Evolutionary conservation across 1,140 invertebrate species (phyloP).

Genomic region (Wiebesia pumilae): DNA sequence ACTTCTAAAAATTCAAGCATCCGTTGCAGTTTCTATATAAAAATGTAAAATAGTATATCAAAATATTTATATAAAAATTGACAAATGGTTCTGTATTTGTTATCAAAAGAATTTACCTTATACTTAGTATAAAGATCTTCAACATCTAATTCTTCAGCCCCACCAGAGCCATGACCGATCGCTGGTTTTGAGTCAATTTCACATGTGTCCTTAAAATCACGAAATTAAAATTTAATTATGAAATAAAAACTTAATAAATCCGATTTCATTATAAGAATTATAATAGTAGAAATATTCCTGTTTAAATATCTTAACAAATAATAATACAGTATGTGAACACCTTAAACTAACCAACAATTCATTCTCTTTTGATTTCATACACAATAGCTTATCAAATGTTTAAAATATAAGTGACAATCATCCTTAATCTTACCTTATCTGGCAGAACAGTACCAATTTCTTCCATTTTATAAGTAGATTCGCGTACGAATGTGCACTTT

Average conservation of each 20-base stretch:
- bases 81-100: too few relatives aligned
- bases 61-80: conserved; percentile 41
- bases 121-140: conserved; percentile 96
- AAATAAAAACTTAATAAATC: conserved; percentile 4
- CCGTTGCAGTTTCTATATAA: conserved; percentile 89
- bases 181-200: conserved; percentile 77
- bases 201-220: conserved; percentile 76
- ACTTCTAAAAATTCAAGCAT: conserved; percentile 98
- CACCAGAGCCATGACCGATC: conserved; percentile 74
- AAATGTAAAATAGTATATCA: conserved; percentile 53
- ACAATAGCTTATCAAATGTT: background rate
- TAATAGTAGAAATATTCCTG: too few relatives aligned
- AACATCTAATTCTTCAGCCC: conserved; percentile 86
- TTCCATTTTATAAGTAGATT: conserved; percentile 76
- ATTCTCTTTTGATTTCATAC: background rate
- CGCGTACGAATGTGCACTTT: background rate
- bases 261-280: background rate
- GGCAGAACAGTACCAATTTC: conserved; percentile 82
- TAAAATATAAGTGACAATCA: conserved; percentile 1
- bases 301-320: background rate
- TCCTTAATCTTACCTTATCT: conserved; percentile 78
- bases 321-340: background rate
- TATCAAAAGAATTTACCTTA: conserved; percentile 79
- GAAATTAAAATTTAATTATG: conserved; percentile 4
- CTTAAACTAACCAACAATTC: conserved; percentile 26